Percentiles rank a stretch among this genome's conserved stretches.
These are phyloP conservation scores for Pyralis farinalis DNA, from an alignment of 2,888 invertebrate genomes.

Conservation along the genomic window DNA sequence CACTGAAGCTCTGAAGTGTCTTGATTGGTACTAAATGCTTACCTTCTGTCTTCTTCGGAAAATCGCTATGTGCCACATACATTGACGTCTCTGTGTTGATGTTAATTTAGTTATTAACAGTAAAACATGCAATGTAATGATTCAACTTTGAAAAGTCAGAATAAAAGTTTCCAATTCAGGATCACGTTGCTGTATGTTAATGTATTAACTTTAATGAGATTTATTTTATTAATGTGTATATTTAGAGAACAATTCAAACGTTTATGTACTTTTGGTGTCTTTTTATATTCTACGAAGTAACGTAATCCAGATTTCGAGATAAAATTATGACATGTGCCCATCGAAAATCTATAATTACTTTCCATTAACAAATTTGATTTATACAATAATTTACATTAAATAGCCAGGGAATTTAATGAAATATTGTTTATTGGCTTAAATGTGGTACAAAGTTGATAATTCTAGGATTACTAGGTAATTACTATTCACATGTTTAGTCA, in stretches of 20 bases:
- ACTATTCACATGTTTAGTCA: no score
- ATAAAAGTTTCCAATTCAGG: neutral
- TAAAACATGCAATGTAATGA: neutral
- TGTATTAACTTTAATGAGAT: slow-evolving; percentile 8
- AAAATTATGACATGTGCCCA: no score
- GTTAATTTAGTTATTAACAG: neutral
- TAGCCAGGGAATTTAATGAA: no score
- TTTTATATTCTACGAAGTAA: neutral
- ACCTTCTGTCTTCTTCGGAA: slow-evolving; percentile 21
- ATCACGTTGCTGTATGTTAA: neutral
- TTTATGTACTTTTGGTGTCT: neutral
- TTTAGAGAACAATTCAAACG: slow-evolving; percentile 1
- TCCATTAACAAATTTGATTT: no score
- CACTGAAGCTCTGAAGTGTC: slow-evolving; percentile 30
- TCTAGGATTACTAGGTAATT: no score
- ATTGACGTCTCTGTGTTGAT: neutral
- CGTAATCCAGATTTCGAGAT: no score
- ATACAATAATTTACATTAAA: no score
- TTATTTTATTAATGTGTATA: slow-evolving; percentile 6
- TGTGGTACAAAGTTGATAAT: no score
- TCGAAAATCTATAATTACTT: no score
- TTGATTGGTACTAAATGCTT: slow-evolving; percentile 11
- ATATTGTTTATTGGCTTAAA: no score
- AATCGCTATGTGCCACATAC: slow-evolving; percentile 6
- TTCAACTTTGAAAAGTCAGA: neutral